phyloP scores from a whole-genome alignment of 1,140 invertebrate genomes.

The Cotesia typhae region DNA sequence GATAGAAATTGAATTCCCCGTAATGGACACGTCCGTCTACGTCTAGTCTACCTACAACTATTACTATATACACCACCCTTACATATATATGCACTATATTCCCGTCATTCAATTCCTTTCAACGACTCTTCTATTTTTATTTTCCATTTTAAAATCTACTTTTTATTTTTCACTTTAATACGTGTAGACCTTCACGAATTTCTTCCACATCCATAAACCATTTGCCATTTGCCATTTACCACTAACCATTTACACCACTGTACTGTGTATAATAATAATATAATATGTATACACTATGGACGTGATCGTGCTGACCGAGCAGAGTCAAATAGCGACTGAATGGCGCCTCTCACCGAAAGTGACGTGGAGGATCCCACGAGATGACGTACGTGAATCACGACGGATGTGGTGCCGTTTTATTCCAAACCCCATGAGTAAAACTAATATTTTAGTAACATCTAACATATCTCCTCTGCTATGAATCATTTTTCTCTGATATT shows the following conservation, averaged over 20 bases:
- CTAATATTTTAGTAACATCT: no score
- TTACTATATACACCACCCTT: not conserved
- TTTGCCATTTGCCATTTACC: no score
- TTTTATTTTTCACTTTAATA: not conserved
- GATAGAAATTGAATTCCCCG: slow-evolving; percentile 24
- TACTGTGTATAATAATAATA: not conserved
- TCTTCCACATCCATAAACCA: not conserved
- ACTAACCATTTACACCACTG: no score
- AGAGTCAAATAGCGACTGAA: not conserved
- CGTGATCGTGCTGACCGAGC: no score
- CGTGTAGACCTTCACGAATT: not conserved
- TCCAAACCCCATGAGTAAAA: no score
- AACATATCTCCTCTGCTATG: no score
- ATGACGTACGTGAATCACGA: no score
- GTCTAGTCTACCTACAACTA: not conserved
- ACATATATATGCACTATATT: not conserved
- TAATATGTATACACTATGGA: not conserved
- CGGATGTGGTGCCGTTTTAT: no score
- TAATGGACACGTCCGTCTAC: slow-evolving; percentile 12
- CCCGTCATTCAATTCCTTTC: slow-evolving; percentile 23
- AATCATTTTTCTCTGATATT: no score
- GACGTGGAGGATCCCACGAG: no score
- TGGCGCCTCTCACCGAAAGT: not conserved
- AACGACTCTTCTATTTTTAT: not conserved
- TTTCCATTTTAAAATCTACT: not conserved